Conservation (phyloP, 2,113 vertebrate genomes). For the Polypterus senegalus region DNA sequence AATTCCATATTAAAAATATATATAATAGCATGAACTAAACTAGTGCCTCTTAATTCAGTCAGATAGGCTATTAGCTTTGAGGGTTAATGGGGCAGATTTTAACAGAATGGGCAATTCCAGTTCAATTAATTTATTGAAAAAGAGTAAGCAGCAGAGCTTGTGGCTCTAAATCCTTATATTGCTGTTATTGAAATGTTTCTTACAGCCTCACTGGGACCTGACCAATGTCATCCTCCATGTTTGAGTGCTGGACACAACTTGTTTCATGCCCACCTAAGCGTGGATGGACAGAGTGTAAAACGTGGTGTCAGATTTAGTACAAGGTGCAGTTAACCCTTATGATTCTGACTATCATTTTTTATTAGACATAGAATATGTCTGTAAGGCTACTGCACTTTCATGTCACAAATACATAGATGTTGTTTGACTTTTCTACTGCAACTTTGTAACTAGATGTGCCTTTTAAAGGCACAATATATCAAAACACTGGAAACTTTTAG, state of each 20-base stretch:
- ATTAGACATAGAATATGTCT: too few species aligned
- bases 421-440: neutral
- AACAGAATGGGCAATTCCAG: constrained; percentile 5
- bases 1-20: too few species aligned
- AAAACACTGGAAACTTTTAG: neutral
- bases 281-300: neutral
- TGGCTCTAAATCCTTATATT: constrained; percentile 20
- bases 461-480: neutral
- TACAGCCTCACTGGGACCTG: constrained; percentile 20
- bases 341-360: too few species aligned
- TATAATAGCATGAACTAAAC: too few species aligned
- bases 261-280: neutral
- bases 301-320: too few species aligned
- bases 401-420: neutral
- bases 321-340: too few species aligned
- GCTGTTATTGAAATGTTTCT: constrained; percentile 13
- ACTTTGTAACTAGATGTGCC: neutral
- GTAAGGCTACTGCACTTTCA: too few species aligned
- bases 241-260: neutral
- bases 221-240: constrained; percentile 3
- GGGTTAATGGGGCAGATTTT: neutral
- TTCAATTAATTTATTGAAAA: constrained; percentile 19
- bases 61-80: too few species aligned
- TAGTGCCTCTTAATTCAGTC: too few species aligned
- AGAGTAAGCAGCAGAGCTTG: constrained; percentile 8